phyloP scores from a whole-genome alignment of 2,113 vertebrate genomes.

The Nothobranchius kuhntae region DNA sequence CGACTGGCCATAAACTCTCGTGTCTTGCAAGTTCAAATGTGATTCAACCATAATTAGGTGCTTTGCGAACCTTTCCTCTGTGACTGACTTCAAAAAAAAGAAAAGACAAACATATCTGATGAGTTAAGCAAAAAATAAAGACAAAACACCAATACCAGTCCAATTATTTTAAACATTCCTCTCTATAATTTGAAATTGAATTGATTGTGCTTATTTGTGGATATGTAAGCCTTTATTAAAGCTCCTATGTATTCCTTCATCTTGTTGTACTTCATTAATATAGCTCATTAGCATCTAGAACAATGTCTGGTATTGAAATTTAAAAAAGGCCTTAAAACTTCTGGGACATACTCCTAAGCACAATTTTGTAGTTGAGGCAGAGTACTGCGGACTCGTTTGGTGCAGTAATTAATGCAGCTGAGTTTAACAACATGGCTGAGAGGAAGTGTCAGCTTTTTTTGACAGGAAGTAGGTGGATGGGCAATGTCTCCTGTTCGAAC shows the following conservation, averaged over 20 bases:
- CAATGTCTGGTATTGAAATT: slow-evolving; percentile 72
- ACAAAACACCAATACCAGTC: slow-evolving; percentile 64
- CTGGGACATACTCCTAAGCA: slow-evolving; percentile 80
- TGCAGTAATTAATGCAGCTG: slow-evolving; percentile 56
- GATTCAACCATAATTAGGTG: slow-evolving; percentile 56
- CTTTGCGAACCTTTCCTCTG: slow-evolving; percentile 76
- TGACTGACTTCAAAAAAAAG: slow-evolving; percentile 34
- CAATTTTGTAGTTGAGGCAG: slow-evolving; percentile 75
- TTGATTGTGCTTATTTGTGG: slow-evolving; percentile 76
- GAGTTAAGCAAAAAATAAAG: slow-evolving; percentile 59
- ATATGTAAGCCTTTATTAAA: slow-evolving; percentile 70
- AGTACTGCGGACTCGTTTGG: slow-evolving; percentile 59
- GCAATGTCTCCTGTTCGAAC: slow-evolving; percentile 50
- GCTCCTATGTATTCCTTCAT: slow-evolving; percentile 50
- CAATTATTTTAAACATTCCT: slow-evolving; percentile 64
- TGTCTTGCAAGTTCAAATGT: slow-evolving; percentile 2
- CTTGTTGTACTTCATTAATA: slow-evolving; percentile 51
- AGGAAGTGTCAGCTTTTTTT: slow-evolving; percentile 65
- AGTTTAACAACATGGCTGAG: slow-evolving; percentile 55
- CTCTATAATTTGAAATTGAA: slow-evolving; percentile 64
- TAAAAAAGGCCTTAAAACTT: slow-evolving; percentile 78
- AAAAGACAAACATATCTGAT: slow-evolving; percentile 66
- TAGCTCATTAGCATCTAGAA: slow-evolving; percentile 59
- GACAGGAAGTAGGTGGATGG: slow-evolving; percentile 58
- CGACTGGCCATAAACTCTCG: slow-evolving; percentile 18